phyloP scores from a whole-genome alignment of 2,113 vertebrate species.

The Cynoglossus semilaevis region DNA sequence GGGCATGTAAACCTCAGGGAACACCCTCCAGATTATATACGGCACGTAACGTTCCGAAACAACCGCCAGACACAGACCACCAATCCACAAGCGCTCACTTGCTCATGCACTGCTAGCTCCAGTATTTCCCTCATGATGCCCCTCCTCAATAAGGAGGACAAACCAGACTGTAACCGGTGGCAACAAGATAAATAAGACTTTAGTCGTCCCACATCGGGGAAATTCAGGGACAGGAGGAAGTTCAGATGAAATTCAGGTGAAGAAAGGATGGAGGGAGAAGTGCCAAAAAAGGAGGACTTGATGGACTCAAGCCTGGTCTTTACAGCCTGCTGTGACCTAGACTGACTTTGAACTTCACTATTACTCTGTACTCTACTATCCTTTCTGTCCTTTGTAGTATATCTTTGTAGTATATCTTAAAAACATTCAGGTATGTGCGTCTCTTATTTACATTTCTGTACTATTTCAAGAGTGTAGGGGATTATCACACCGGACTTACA shows the following conservation, averaged over 20 bases:
- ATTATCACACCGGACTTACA: too few relatives aligned
- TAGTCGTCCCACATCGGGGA: too few relatives aligned
- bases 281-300: slow-evolving; percentile 9
- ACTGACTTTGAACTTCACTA: slow-evolving; percentile 3
- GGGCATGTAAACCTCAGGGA: slow-evolving; percentile 19
- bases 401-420: too few relatives aligned
- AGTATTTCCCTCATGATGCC: slow-evolving; percentile 4
- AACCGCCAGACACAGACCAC: not conserved
- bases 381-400: not conserved
- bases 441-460: too few relatives aligned
- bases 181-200: slow-evolving; percentile 1
- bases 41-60: not conserved
- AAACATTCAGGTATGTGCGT: too few relatives aligned
- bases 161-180: slow-evolving; percentile 35
- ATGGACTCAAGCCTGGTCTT: not conserved
- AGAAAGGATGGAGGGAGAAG: slow-evolving; percentile 13
- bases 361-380: not conserved
- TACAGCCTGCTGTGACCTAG: slow-evolving; percentile 11
- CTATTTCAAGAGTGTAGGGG: too few relatives aligned
- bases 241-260: not conserved
- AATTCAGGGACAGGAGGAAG: too few relatives aligned
- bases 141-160: slow-evolving; percentile 8
- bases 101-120: slow-evolving; percentile 1
- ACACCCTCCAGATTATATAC: slow-evolving; percentile 14
- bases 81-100: not conserved